Percentiles rank a stretch among this genome's conserved stretches.
phyloP scores from a whole-genome alignment of 2,797 vertebrate genomes.

The Eulemur coronatus region DNA sequence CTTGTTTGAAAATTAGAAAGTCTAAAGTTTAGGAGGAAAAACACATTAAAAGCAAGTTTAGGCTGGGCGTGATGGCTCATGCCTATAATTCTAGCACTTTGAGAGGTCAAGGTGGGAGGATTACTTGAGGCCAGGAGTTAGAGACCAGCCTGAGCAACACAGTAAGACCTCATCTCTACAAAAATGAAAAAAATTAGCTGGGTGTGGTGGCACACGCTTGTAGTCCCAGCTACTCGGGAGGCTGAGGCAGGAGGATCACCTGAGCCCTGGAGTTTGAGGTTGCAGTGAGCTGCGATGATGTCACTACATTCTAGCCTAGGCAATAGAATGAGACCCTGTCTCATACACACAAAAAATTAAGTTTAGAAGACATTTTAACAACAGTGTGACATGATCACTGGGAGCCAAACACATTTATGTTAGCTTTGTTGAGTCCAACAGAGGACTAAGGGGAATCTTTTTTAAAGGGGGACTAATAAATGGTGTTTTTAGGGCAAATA shows the following conservation, averaged over 20 bases:
- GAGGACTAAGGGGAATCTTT: not conserved
- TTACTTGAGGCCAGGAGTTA: not conserved
- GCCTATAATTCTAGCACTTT: not conserved
- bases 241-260: not conserved
- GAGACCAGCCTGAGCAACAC: not conserved
- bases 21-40: slow-evolving; percentile 36
- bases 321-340: not conserved
- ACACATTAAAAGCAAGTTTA: not conserved
- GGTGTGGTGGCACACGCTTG: not conserved
- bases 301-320: not conserved
- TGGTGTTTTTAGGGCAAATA: not conserved
- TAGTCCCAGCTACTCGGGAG: not conserved
- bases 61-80: not conserved
- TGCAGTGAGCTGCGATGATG: not conserved
- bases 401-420: not conserved
- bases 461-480: not conserved
- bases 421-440: not conserved
- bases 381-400: not conserved
- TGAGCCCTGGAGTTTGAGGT: not conserved
- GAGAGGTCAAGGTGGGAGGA: not conserved
- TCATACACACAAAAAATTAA: not conserved
- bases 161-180: not conserved
- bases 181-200: not conserved
- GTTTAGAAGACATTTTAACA: slow-evolving; percentile 32
- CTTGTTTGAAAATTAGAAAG: slow-evolving; percentile 46